These are phyloP conservation scores for Chrysaora quinquecirrha DNA, from an alignment of 30 jellyfish, hydroid and myxozoan species.

Conservation along the genomic window DNA sequence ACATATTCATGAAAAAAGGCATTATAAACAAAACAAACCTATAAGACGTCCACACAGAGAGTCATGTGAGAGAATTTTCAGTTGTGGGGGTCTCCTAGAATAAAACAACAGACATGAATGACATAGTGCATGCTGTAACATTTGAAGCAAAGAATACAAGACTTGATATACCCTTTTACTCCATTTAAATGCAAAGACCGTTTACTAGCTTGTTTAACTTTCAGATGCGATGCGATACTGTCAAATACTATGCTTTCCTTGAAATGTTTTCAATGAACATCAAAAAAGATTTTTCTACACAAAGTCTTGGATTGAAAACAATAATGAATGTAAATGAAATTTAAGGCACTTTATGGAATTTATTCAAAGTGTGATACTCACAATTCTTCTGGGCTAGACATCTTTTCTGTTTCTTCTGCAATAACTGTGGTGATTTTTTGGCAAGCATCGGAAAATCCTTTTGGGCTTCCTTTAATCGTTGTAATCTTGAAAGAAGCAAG, in stretches of 20 bases:
- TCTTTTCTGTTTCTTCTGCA: constrained; percentile 66
- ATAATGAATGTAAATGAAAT: too few relatives aligned
- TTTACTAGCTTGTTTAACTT: too few relatives aligned
- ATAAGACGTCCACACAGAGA: constrained; percentile 91
- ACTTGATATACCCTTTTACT: too few relatives aligned
- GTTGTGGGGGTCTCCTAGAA: constrained; percentile 68
- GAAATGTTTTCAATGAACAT: too few relatives aligned
- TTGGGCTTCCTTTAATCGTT: constrained; percentile 92
- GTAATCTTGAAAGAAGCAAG: constrained; percentile 63
- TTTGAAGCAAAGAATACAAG: too few relatives aligned
- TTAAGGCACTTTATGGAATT: constrained; percentile 53
- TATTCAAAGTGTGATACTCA: constrained; percentile 2
- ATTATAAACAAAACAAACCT: constrained; percentile 36
- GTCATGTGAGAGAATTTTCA: constrained; percentile 90
- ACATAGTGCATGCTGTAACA: background rate
- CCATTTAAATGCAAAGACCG: too few relatives aligned
- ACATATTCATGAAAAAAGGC: too few relatives aligned
- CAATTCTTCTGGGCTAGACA: constrained; percentile 59
- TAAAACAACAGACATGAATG: background rate
- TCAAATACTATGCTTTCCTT: too few relatives aligned
- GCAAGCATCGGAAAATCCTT: constrained; percentile 83
- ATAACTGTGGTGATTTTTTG: constrained; percentile 68
- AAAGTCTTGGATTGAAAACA: too few relatives aligned
- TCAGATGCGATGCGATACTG: too few relatives aligned
- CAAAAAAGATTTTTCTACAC: constrained; percentile 40